A percentile compares a stretch with the other conserved stretches of the same genome.
phyloP scores from a whole-genome alignment of 2,797 vertebrate species.

The Manis crassicaudata region DNA sequence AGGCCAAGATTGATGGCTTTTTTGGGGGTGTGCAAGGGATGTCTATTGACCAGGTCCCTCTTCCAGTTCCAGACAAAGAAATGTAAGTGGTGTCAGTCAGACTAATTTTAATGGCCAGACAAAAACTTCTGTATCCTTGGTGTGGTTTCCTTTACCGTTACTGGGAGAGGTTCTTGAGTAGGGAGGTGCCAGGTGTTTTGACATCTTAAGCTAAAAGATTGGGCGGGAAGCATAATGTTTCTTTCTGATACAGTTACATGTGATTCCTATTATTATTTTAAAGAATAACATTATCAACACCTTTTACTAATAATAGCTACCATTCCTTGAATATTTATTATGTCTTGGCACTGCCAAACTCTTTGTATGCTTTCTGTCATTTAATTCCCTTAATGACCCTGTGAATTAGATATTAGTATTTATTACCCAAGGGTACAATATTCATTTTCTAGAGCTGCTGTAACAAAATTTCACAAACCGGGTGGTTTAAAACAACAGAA shows the following conservation, averaged over 20 bases:
- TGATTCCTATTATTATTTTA: constrained; percentile 63
- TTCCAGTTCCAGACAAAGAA: constrained; percentile 72
- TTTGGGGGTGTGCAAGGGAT: constrained; percentile 67
- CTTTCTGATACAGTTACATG: constrained; percentile 66
- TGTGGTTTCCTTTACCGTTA: constrained; percentile 9
- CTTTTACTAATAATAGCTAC: neutral
- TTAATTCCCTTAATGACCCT: neutral
- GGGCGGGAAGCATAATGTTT: constrained; percentile 57
- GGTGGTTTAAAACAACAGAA: neutral
- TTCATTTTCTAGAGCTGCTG: neutral
- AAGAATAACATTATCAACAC: neutral
- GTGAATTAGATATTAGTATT: neutral
- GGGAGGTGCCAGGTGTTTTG: constrained; percentile 56
- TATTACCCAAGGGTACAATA: neutral
- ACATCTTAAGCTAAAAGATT: constrained; percentile 66
- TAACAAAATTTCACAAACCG: neutral
- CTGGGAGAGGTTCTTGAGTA: neutral
- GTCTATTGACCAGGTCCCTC: constrained; percentile 43
- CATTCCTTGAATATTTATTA: neutral
- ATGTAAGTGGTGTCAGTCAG: constrained; percentile 40
- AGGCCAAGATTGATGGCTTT: constrained; percentile 79
- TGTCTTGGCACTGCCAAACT: neutral
- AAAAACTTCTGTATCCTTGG: neutral
- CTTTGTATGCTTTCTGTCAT: constrained; percentile 27
- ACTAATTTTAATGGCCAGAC: constrained; percentile 56